These are phyloP conservation scores for Stichopus chloronotus DNA, from an alignment of 35 echinoderm and acorn worm genomes.

Conservation along the genomic window DNA sequence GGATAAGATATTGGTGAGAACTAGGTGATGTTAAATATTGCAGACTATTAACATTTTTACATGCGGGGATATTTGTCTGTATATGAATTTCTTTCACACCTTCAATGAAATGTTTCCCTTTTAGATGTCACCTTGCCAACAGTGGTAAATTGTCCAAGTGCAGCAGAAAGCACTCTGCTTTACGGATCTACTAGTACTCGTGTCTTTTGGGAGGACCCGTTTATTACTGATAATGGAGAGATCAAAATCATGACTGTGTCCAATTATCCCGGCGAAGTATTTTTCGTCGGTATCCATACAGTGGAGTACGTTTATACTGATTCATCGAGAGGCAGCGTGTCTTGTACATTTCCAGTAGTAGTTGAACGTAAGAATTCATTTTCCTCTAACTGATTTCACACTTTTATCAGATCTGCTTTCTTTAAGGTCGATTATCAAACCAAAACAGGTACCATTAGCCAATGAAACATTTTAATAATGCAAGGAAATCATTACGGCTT, in stretches of 20 bases:
- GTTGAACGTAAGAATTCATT: conserved; percentile 38
- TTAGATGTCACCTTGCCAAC: conserved; percentile 13
- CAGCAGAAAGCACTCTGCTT: neutral
- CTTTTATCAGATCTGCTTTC: neutral
- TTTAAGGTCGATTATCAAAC: neutral
- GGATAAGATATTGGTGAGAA: no score
- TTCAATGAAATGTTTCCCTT: neutral
- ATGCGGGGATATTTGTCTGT: no score
- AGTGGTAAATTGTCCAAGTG: conserved; percentile 8
- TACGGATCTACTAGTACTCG: conserved; percentile 22
- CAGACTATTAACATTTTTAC: no score
- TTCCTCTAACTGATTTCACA: neutral
- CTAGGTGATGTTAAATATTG: no score
- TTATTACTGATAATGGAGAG: neutral
- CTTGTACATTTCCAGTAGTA: conserved; percentile 12
- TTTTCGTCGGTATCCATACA: conserved; percentile 25
- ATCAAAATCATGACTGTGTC: conserved; percentile 8
- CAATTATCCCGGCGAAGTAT: conserved; percentile 22
- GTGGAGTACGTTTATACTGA: conserved; percentile 38
- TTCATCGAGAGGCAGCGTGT: conserved; percentile 1
- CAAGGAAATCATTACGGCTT: neutral
- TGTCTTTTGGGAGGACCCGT: conserved; percentile 41
- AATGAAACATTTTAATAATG: neutral
- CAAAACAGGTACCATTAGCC: neutral
- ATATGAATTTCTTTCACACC: no score